Percentiles rank a stretch among this genome's conserved stretches.
These are phyloP conservation scores for Lordiphosa collinella DNA, from an alignment of 1,140 invertebrate species.

Conservation along the genomic window DNA sequence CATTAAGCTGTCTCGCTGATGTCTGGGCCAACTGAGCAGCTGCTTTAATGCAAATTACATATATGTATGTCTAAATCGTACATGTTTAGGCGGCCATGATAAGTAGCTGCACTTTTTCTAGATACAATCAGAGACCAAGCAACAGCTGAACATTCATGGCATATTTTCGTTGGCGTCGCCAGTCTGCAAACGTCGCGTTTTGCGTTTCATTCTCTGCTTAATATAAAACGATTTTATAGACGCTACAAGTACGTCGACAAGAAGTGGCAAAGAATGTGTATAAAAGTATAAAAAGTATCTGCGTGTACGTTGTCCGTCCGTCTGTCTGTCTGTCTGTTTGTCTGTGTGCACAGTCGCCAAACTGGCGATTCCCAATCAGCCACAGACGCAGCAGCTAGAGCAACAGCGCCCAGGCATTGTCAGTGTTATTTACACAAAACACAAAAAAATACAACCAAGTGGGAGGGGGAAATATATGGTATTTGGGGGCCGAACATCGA, in stretches of 20 bases:
- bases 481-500: too few species aligned
- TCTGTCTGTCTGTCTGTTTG: slow-evolving; percentile 1
- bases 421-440: slow-evolving; percentile 31
- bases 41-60: slow-evolving; percentile 20
- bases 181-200: slow-evolving; percentile 59
- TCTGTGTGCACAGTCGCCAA: slow-evolving; percentile 56
- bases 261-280: slow-evolving; percentile 61
- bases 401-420: slow-evolving; percentile 9
- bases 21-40: slow-evolving; percentile 47
- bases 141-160: slow-evolving; percentile 51
- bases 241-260: slow-evolving; percentile 44
- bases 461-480: too few species aligned
- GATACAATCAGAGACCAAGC: slow-evolving; percentile 22
- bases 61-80: slow-evolving; percentile 12
- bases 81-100: slow-evolving; percentile 6
- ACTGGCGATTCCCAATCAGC: slow-evolving; percentile 77
- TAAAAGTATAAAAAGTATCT: slow-evolving; percentile 57
- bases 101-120: neutral
- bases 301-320: slow-evolving; percentile 12
- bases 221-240: slow-evolving; percentile 71
- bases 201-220: slow-evolving; percentile 50
- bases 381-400: slow-evolving; percentile 24
- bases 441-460: slow-evolving; percentile 1
- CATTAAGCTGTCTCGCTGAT: slow-evolving; percentile 69
- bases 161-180: slow-evolving; percentile 72